These are phyloP conservation scores for Microtus oregoni DNA, from an alignment of 2,113 vertebrate species.

Conservation along the genomic window DNA sequence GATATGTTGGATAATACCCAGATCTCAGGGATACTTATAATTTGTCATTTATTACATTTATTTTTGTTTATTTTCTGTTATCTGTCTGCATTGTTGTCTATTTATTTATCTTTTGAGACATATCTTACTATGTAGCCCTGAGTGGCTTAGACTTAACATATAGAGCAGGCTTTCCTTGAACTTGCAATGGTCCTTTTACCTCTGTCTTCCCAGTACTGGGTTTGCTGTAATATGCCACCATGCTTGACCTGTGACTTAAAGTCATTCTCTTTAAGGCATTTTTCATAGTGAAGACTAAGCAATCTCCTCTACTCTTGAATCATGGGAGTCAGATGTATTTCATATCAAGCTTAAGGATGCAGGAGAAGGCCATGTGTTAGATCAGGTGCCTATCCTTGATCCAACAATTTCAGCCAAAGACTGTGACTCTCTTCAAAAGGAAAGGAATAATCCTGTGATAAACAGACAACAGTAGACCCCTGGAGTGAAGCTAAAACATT, in stretches of 20 bases:
- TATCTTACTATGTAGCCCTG: background rate
- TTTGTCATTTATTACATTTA: background rate
- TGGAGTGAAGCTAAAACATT: background rate
- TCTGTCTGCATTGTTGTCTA: background rate
- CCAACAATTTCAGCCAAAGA: background rate
- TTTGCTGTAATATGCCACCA: background rate
- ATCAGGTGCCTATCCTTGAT: background rate
- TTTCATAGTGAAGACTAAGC: background rate
- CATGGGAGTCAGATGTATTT: background rate
- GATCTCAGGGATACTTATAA: background rate
- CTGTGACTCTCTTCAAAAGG: background rate
- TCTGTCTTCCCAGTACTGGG: background rate
- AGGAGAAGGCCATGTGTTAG: background rate
- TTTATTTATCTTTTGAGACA: background rate
- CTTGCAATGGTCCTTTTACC: background rate
- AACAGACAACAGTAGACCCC: background rate
- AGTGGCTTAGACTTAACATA: background rate
- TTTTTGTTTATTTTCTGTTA: conserved; percentile 35
- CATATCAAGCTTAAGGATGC: background rate
- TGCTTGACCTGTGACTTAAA: background rate
- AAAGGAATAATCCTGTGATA: background rate
- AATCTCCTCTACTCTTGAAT: background rate
- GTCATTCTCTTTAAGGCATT: background rate
- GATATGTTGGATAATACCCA: background rate
- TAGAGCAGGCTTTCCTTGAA: background rate